Conservation (phyloP, 2,888 invertebrate genomes). For the Ophion costatus region DNA sequence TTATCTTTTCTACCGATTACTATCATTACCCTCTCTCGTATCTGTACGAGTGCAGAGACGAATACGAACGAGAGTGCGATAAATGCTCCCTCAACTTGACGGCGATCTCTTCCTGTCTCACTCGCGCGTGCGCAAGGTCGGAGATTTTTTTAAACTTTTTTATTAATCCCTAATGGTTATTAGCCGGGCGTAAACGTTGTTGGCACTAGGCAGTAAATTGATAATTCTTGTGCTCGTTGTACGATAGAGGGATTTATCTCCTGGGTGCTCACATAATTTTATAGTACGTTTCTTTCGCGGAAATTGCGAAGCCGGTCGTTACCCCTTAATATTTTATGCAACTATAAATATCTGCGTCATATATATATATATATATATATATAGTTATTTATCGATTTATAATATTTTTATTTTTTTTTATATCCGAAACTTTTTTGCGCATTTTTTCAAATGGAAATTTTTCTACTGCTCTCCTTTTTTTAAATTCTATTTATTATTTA, state of each 20-base stretch:
- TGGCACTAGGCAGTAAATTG: conserved; percentile 70
- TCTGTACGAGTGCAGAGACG: not conserved
- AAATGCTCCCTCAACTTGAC: conserved; percentile 36
- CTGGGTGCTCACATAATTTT: conserved; percentile 51
- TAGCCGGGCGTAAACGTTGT: conserved; percentile 72
- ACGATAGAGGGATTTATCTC: conserved; percentile 26
- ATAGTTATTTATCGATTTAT: no score
- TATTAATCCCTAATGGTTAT: conserved; percentile 71
- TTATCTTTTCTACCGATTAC: conserved; percentile 10
- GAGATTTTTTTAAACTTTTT: conserved; percentile 60
- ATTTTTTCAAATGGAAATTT: not conserved
- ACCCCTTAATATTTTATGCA: conserved; percentile 49
- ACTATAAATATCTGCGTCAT: conserved; percentile 21
- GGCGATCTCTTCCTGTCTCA: conserved; percentile 22
- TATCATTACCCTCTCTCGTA: conserved; percentile 13
- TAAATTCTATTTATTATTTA: not conserved
- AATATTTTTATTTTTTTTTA: no score
- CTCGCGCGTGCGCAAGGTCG: conserved; percentile 52
- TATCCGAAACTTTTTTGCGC: no score
- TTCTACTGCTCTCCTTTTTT: not conserved
- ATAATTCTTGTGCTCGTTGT: conserved; percentile 60
- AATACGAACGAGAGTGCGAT: conserved; percentile 23
- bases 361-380: conserved; percentile 4
- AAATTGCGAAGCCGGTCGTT: conserved; percentile 56
- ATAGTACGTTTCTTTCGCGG: conserved; percentile 56